A percentile compares a stretch with the other conserved stretches of the same genome.
phyloP scores from a whole-genome alignment of 1,140 invertebrate species.

The Chrysomallon squamiferum region DNA sequence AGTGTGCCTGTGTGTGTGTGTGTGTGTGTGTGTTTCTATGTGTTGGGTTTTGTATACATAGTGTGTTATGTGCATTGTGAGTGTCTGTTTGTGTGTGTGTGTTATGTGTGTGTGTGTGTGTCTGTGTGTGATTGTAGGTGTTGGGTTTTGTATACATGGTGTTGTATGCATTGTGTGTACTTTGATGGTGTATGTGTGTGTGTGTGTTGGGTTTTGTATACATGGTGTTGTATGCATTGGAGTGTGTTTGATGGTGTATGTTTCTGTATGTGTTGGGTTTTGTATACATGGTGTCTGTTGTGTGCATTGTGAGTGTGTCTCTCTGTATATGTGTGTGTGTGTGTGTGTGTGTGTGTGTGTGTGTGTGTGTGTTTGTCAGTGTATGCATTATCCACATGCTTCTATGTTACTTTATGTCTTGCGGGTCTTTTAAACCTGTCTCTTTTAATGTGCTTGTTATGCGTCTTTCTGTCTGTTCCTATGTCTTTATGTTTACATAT shows the following conservation, averaged over 20 bases:
- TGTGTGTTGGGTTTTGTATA: background rate
- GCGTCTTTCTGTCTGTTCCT: background rate
- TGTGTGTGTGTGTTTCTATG: background rate
- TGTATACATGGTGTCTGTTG: background rate
- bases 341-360: background rate
- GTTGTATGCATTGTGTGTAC: background rate
- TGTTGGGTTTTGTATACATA: background rate
- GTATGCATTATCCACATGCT: background rate
- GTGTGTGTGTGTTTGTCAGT: too few species aligned
- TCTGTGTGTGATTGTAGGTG: background rate
- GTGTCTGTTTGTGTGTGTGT: background rate
- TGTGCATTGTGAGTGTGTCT: background rate
- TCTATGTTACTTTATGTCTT: background rate
- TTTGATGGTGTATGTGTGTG: background rate
- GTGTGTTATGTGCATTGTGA: background rate
- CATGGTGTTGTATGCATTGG: background rate
- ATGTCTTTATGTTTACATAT: too few species aligned
- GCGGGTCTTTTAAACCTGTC: background rate
- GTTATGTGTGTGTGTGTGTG: background rate
- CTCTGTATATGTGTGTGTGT: background rate
- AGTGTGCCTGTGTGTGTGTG: background rate
- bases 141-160: background rate
- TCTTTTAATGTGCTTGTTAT: background rate
- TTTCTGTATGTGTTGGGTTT: background rate
- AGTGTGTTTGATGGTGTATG: background rate